Conservation (phyloP, 1,140 invertebrate species). For the Lasioglossum baleicum region DNA sequence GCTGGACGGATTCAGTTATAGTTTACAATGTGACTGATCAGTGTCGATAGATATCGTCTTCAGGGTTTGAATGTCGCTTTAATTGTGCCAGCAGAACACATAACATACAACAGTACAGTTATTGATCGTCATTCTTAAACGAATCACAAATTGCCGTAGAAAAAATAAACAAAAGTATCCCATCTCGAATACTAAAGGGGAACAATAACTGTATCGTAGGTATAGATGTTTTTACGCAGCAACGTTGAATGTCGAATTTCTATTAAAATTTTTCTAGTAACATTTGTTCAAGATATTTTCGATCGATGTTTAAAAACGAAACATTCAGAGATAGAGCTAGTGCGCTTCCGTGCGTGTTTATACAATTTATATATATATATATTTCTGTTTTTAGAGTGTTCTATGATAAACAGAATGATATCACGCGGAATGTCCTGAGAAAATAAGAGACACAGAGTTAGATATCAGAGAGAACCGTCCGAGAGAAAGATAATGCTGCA, state of each 20-base stretch:
- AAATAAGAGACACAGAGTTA: conserved; percentile 10
- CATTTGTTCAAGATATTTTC: not conserved
- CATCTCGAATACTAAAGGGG: not conserved
- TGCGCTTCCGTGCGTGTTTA: conserved; percentile 14
- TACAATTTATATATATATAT: not conserved
- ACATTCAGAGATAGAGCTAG: conserved; percentile 7
- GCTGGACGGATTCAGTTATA: conserved; percentile 10
- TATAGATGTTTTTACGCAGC: conserved; percentile 5
- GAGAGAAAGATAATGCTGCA: conserved; percentile 72
- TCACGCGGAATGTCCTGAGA: not conserved
- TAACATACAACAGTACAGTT: conserved; percentile 23
- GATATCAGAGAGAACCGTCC: conserved; percentile 15
- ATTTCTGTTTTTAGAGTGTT: conserved; percentile 15
- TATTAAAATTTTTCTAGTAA: not conserved
- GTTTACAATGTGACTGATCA: conserved; percentile 21
- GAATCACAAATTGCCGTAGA: not conserved
- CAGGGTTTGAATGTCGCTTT: conserved; percentile 55
- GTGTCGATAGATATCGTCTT: conserved; percentile 27
- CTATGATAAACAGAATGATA: conserved; percentile 5
- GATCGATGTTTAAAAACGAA: conserved; percentile 19
- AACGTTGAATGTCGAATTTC: not conserved
- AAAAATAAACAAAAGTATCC: not conserved
- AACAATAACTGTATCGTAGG: conserved; percentile 29
- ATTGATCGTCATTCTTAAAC: conserved; percentile 3
- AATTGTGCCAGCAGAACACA: conserved; percentile 30